Base-by-base conservation (phyloP, 2,113 vertebrate genomes). In the Arenaria interpres region DNA sequence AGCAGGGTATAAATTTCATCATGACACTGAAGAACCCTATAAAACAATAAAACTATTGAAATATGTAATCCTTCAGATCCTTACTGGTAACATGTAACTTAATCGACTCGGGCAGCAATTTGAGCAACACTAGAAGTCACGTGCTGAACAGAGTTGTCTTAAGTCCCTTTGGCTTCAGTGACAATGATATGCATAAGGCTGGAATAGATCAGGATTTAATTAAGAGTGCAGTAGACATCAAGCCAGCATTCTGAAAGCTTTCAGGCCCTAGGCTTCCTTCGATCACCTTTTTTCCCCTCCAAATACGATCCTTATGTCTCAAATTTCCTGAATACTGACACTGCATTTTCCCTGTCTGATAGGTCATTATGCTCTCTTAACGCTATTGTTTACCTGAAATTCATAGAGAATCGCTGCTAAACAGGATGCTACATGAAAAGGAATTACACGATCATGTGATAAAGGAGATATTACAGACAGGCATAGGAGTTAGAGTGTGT, bases 161-260 rank as follows among this genome's bases (percentile, higher is more conserved):
- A 84, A 89, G 46, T 2, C 12, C 37, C 24, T 33, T 32, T 75
- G 84, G 63, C 83, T 89, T 32, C 76, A 60, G 56, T 32, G 86
- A 59, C 85, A 73, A 28, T n/a, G 45, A 67, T 33, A 73, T 23
- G 19, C 45, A 53, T 37, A 8, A 20, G 56, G 43, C 67, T 77
- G 32, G 79, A 50, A 79, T 43, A 88, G 72, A 93, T 91, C 85
- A 96, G 90, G 83, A 86, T 74, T 77, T 63, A 74, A 90, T 93
- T 74, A 95, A 73, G 63, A 89, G 59, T 1, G 1, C 46, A 84
- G 64, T 6, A 90, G 79, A 90, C 37, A 41, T 4, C 0, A 2
- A 90, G 88, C n/a, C 83, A 79, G 63, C 56, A 67, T 18, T 22
- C 71, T 63, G 41, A 78, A 93, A 69, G 37, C 81, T 48, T 75